Conservation (phyloP, 2,797 vertebrate species). For the Caiman crocodilus region DNA sequence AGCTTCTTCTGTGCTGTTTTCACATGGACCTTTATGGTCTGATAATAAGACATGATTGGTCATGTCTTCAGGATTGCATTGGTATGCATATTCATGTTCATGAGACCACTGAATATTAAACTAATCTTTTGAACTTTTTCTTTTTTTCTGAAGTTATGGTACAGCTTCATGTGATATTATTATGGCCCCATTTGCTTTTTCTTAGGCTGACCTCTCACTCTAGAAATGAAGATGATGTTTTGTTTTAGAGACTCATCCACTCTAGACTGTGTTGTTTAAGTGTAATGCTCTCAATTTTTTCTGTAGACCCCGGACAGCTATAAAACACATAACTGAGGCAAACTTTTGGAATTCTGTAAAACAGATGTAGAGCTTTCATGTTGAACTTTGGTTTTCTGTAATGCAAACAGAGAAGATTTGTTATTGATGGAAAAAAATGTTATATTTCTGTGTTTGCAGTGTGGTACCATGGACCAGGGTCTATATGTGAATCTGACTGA, state of each 20-base stretch:
- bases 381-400: background rate
- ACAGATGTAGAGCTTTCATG: background rate
- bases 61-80: background rate
- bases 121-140: background rate
- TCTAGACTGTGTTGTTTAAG: background rate
- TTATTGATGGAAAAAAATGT: background rate
- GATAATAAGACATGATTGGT: background rate
- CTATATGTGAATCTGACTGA: conserved; percentile 93
- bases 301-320: background rate
- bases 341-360: background rate
- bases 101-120: too few species aligned
- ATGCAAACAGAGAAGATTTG: background rate
- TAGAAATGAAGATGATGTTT: background rate
- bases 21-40: background rate
- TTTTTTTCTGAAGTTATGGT: background rate
- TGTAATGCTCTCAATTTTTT: background rate
- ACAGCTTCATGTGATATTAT: background rate
- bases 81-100: background rate
- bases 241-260: background rate
- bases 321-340: background rate
- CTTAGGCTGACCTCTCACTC: background rate
- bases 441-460: conserved; percentile 78
- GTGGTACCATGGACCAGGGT: conserved; percentile 95
- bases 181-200: background rate
- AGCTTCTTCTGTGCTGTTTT: background rate